These are phyloP conservation scores for Cosmorhoe ocellata DNA, from an alignment of 2,888 invertebrate species.

Conservation along the genomic window DNA sequence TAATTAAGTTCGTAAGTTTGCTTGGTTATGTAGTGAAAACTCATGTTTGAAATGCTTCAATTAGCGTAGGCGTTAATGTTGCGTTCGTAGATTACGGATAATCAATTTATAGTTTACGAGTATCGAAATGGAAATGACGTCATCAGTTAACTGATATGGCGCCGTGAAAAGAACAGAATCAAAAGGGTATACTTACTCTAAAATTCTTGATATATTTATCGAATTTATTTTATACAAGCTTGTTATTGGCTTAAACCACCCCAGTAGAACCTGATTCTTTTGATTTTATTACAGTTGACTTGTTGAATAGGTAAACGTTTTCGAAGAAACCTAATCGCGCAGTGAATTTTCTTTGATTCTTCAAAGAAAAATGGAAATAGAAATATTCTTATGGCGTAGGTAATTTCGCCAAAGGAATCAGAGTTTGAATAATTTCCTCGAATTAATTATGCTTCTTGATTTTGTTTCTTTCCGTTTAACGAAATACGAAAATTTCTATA, in stretches of 20 bases:
- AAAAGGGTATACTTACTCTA: too few relatives aligned
- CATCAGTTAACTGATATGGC: background rate
- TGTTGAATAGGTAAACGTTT: conserved; percentile 9
- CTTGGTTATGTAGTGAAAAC: background rate
- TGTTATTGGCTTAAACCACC: too few relatives aligned
- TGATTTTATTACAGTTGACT: conserved; percentile 17
- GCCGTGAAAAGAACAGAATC: too few relatives aligned
- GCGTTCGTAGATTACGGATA: conserved; percentile 9
- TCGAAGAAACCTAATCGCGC: background rate
- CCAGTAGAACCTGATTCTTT: background rate
- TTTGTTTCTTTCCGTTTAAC: conserved; percentile 3
- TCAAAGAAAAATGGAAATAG: conserved; percentile 1
- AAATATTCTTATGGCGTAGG: background rate
- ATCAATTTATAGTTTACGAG: background rate
- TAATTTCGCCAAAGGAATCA: background rate
- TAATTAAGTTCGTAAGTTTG: too few relatives aligned
- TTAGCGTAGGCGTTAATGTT: conserved; percentile 7
- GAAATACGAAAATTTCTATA: conserved; percentile 5
- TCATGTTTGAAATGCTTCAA: conserved; percentile 17
- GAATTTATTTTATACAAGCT: too few relatives aligned
- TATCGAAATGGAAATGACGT: background rate
- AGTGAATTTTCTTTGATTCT: conserved; percentile 12
- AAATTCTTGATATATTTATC: too few relatives aligned
- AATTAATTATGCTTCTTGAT: conserved; percentile 3
- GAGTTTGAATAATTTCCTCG: background rate